These are phyloP conservation scores for Erythrocercus mccallii DNA, from an alignment of 2,113 vertebrate genomes.

Conservation along the genomic window DNA sequence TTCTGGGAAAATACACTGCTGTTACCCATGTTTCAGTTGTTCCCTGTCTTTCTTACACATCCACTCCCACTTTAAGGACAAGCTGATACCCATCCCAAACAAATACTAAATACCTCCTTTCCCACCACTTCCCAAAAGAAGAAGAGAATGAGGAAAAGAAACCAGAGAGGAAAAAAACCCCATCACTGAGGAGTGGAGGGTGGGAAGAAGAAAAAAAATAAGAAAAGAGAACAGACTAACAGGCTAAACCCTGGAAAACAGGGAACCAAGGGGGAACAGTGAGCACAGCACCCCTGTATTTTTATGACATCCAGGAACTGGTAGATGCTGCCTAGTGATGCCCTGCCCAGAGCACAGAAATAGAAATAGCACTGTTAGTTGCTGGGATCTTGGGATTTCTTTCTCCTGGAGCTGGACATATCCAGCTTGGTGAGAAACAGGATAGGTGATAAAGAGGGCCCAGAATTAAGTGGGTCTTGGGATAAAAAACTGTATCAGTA, in stretches of 20 bases:
- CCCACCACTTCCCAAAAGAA: background rate
- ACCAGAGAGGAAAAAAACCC: background rate
- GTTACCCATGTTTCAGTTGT: background rate
- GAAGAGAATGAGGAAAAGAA: background rate
- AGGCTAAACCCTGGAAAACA: background rate
- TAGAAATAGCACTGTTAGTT: background rate
- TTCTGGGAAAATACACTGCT: background rate
- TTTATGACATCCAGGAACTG: background rate
- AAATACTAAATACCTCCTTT: background rate
- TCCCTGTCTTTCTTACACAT: background rate
- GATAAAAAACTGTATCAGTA: background rate
- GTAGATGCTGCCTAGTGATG: background rate
- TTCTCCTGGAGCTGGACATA: background rate
- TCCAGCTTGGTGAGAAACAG: background rate
- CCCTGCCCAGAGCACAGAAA: background rate
- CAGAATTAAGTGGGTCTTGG: background rate
- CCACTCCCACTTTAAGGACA: background rate
- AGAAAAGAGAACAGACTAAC: background rate
- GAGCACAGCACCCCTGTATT: background rate
- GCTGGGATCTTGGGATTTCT: background rate
- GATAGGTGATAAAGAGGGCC: background rate
- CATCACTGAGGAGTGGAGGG: accelerated
- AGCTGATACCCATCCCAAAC: background rate
- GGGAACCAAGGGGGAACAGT: background rate
- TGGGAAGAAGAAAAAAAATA: background rate